Base-by-base conservation (phyloP, 37 sponge, comb jelly and placozoan species). In the Aplysina aerophoba region DNA sequence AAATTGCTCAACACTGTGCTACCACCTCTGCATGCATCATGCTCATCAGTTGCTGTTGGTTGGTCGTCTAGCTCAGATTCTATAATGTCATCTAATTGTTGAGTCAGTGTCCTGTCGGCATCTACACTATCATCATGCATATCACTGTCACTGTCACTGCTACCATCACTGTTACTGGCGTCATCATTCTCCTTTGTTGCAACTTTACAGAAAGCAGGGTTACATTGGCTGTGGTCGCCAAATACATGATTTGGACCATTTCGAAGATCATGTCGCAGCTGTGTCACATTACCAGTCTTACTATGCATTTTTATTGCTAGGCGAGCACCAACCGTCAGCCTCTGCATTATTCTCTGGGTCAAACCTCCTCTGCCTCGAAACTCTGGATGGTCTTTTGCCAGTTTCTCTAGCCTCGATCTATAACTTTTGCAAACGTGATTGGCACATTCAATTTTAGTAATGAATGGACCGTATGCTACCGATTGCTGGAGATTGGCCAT, bases 381-480 rank as follows among this genome's bases (percentile, higher is more conserved):
- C 19, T 67, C 25, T 67, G 69, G 27, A 67, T 67, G 15, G 28
- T 67, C 69, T 22, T 67, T 67, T n/a, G 69, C 69, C 14, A 67
- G 69, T 24, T 21, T 27, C n/a, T 67, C 69, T 24, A 67, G 69
- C 28, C 69, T 67, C 25, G 25, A 24, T n/a, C 69, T 67, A 67
- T 67, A 67, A 24, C 25, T 27, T 14, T 67, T 16, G 69, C 28
- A 16, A 25, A 27, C 69, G n/a, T 67, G 69, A n/a, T 67, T 67
- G 28, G 69, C 69, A 22, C 69, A 67, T 67, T 67, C 69, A 25
- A 67, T 67, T n/a, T 67, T 67, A n/a, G 27, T 67, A n/a, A 67
- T 27, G 14, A 67, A 67, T 24, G 25, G 25, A 14, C 69, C 69
- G n/a, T 67, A 67, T 20, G 59, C n/a, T n/a, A n/a, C n/a, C n/a